phyloP scores from a whole-genome alignment of 2,113 vertebrate species.

The Fulmarus glacialis region DNA sequence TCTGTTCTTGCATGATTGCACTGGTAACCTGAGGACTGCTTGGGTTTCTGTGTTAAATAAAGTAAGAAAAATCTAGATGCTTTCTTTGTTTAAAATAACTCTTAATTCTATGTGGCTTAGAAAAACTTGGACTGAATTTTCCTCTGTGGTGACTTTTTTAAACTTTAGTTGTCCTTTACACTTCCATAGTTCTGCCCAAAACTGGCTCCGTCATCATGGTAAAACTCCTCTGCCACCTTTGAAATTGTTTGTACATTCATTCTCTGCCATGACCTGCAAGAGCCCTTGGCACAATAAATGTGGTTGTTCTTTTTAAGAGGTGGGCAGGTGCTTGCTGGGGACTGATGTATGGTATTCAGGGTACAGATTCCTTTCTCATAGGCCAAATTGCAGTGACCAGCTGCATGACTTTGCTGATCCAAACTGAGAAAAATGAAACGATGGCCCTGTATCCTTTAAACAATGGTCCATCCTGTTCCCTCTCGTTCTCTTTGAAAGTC shows the following conservation, averaged over 20 bases:
- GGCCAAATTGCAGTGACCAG: background rate
- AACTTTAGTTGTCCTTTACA: background rate
- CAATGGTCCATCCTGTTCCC: background rate
- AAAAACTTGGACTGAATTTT: background rate
- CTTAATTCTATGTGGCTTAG: background rate
- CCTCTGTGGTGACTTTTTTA: background rate
- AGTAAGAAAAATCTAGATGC: background rate
- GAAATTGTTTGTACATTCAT: background rate
- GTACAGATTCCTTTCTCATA: background rate
- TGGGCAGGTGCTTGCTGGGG: background rate
- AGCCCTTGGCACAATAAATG: background rate
- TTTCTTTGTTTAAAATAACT: background rate
- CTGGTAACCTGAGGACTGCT: background rate
- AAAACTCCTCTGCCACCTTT: background rate
- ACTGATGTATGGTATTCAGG: background rate
- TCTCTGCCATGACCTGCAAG: background rate
- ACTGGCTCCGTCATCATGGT: fast-evolving
- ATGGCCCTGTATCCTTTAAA: background rate
- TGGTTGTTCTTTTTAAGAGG: background rate
- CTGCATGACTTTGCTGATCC: background rate
- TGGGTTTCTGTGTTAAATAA: background rate
- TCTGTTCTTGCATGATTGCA: background rate
- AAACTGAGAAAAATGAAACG: background rate
- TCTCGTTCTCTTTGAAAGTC: background rate
- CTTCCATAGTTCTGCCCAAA: background rate